Evolutionary conservation across 2,113 vertebrate genomes (phyloP).

Genomic region (Alosa alosa): DNA sequence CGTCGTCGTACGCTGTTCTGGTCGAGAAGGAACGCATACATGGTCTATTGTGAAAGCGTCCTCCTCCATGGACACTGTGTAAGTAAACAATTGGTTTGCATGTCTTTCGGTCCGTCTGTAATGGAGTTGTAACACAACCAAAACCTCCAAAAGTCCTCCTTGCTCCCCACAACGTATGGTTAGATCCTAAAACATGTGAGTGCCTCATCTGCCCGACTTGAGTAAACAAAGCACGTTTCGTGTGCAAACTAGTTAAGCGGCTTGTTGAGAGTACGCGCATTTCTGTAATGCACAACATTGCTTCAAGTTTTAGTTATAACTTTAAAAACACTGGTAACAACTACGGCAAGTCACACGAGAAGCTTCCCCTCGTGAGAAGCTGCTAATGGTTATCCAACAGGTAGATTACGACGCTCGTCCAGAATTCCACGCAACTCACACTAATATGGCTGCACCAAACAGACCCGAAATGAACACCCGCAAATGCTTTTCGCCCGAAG

Average conservation of each 20-base stretch:
- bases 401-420: not conserved
- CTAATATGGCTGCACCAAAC: not conserved
- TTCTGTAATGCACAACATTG: not conserved
- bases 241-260: not conserved
- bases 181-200: not conserved
- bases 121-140: not conserved
- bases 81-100: not conserved
- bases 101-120: not conserved
- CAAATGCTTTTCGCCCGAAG: not conserved
- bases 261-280: conserved; percentile 25
- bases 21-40: conserved; percentile 34
- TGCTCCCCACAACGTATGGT: not conserved
- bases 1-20: conserved; percentile 50
- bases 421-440: not conserved
- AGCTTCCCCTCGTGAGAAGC: not conserved
- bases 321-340: not conserved
- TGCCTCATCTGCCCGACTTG: not conserved
- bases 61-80: not conserved
- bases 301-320: not conserved
- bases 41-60: not conserved
- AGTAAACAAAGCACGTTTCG: not conserved
- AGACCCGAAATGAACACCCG: not conserved
- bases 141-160: not conserved
- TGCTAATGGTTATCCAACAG: not conserved
- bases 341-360: not conserved